Evolutionary conservation across 2,888 invertebrate genomes (phyloP), one percentile per base, ranked within the genome.

Genomic region (Tenthredo scrophulariae): DNA sequence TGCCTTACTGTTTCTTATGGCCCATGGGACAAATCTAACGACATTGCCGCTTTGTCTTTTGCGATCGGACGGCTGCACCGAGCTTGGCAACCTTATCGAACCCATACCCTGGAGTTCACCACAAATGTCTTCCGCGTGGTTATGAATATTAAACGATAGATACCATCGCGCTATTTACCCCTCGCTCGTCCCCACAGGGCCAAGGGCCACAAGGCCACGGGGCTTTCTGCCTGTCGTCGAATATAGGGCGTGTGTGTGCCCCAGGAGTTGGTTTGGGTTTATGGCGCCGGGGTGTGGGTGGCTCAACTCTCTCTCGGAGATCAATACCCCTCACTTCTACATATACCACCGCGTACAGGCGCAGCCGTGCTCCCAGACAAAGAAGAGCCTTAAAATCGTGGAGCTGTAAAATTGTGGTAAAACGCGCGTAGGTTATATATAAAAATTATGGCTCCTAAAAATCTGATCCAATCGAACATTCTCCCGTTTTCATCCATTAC

Each of bases 281-380:
- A 70, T 70, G 46, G 46, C 84, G 54, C 79, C 87, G 84, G 86
- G 33, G 67, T 22, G 62, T 54, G 85, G 86, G 84, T 84, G 84
- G 75, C 65, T 86, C 86, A 85, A 87, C 86, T 85, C 86, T 87
- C 87, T 87, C 87, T 88, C 89, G 67, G 67, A 90, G 91, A 92
- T 92, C 92, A 92, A 92, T 92, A 92, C 90, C 88, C 90, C 70
- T 67, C 83, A 50, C 46, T 67, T 67, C 83, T 46, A n/a, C 29
- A 5, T 46, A 33, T 46, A 58, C 46, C 67, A 46, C 70, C 83
- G 83, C 67, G 65, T 83, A 26, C 46, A 4, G 80, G 58, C 43
- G 67, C 70, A 65, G 46, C 67, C 43, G 67, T 33, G 22, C 58
- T 33, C 15, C 50, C 83, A n/a, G 54, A 83, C 83, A 83, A 83